Conservation (phyloP, 2,888 invertebrate genomes). For the Drosophila antonietae region DNA sequence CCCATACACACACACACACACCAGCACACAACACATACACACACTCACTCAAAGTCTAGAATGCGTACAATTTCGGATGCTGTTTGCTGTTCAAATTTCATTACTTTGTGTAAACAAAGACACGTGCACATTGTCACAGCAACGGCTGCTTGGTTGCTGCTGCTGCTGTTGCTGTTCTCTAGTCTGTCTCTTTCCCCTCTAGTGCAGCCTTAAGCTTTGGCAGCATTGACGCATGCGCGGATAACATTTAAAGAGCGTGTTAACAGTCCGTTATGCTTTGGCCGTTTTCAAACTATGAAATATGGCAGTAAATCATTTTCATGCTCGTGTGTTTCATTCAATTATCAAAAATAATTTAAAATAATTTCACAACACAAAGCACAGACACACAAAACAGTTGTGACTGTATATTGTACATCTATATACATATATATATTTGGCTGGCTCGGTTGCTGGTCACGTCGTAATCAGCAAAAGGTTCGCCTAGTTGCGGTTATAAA, state of each 20-base stretch:
- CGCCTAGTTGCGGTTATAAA: constrained; percentile 77
- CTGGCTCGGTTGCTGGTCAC: constrained; percentile 59
- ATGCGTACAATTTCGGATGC: constrained; percentile 39
- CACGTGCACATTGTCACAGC: constrained; percentile 58
- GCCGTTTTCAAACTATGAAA: constrained; percentile 46
- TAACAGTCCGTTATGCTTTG: constrained; percentile 43
- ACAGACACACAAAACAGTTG: constrained; percentile 14
- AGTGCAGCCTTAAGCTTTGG: background rate
- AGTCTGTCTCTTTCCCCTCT: too few relatives aligned
- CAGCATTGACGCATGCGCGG: constrained; percentile 65
- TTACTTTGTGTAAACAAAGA: constrained; percentile 76
- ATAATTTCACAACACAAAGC: constrained; percentile 61
- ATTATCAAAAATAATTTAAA: constrained; percentile 77
- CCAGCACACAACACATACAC: constrained; percentile 11
- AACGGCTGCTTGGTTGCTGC: background rate
- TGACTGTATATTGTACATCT: background rate
- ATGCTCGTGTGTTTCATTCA: constrained; percentile 63
- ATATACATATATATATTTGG: constrained; percentile 4
- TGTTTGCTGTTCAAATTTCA: constrained; percentile 72
- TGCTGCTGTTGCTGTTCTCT: background rate
- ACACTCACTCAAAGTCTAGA: constrained; percentile 5
- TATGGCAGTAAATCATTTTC: constrained; percentile 61
- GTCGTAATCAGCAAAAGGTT: constrained; percentile 77
- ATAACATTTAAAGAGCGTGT: constrained; percentile 61
- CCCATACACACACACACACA: constrained; percentile 2